These are phyloP conservation scores for Willowsia nigromaculata DNA, from an alignment of 2,888 invertebrate species.

Conservation along the genomic window DNA sequence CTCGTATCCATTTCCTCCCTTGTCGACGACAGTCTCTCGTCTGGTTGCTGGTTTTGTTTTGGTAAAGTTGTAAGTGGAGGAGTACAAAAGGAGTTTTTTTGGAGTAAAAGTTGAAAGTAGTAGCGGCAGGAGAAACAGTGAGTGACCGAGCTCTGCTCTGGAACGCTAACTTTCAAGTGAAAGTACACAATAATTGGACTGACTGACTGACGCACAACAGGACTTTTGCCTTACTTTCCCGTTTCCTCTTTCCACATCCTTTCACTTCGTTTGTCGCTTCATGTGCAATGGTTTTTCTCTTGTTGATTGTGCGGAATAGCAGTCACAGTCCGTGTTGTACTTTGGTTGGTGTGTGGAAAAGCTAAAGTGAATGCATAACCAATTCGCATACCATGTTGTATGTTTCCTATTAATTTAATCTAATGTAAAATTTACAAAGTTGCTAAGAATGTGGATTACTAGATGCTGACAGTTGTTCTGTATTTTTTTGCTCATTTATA, in stretches of 20 bases:
- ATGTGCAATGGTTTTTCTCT: not conserved
- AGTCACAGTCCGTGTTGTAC: not conserved
- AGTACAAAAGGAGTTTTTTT: not conserved
- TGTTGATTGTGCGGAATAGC: not conserved
- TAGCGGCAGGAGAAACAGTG: too few species aligned
- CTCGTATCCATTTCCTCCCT: conserved; percentile 39
- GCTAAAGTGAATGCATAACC: too few species aligned
- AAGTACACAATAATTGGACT: not conserved
- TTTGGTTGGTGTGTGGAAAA: not conserved
- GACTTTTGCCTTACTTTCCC: not conserved
- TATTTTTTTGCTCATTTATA: not conserved
- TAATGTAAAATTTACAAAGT: too few species aligned
- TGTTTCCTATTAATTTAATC: too few species aligned
- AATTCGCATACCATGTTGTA: too few species aligned
- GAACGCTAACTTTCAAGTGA: not conserved
- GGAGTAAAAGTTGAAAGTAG: not conserved
- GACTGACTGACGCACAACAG: not conserved
- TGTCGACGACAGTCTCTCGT: not conserved
- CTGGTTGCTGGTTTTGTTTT: too few species aligned
- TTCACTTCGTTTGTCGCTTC: not conserved
- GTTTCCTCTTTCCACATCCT: conserved; percentile 33
- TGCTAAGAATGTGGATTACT: too few species aligned
- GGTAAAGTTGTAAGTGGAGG: too few species aligned
- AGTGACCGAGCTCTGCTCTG: not conserved
- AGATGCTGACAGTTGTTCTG: too few species aligned